A percentile compares a stretch with the other conserved stretches of the same genome.
Conservation (phyloP, 2,888 invertebrate species). For the Drosophila ezoana region DNA sequence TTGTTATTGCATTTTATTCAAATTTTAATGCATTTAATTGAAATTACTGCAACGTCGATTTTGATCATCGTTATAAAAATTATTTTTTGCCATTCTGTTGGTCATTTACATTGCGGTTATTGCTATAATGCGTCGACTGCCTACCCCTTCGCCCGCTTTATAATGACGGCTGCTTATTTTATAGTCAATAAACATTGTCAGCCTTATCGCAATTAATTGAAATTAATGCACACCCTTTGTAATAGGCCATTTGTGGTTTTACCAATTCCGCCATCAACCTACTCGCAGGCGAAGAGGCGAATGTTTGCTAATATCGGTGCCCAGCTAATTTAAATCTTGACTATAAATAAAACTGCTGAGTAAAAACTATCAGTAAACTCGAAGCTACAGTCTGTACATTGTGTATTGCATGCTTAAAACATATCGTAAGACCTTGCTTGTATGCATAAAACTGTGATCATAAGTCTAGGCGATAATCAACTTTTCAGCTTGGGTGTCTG, state of each 20-base stretch:
- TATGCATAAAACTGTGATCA: no score
- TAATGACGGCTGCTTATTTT: constrained; percentile 51
- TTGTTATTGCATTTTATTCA: constrained; percentile 48
- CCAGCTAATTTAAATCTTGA: constrained; percentile 18
- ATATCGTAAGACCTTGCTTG: no score
- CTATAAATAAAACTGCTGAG: constrained; percentile 26
- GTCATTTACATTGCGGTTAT: constrained; percentile 59
- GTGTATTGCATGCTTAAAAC: no score
- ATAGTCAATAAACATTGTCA: constrained; percentile 73
- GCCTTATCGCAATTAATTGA: constrained; percentile 75
- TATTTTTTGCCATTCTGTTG: constrained; percentile 51
- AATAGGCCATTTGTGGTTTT: constrained; percentile 56
- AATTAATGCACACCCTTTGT: constrained; percentile 65
- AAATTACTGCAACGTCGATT: constrained; percentile 71
- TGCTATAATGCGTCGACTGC: constrained; percentile 18
- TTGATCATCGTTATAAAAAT: constrained; percentile 58
- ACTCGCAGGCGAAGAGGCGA: background rate
- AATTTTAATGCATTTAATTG: constrained; percentile 76
- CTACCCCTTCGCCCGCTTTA: background rate
- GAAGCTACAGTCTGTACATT: no score
- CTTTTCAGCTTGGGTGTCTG: no score
- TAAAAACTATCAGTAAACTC: background rate
- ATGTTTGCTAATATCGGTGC: constrained; percentile 1
- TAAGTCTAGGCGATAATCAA: no score
- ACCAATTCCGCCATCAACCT: constrained; percentile 3